Evolutionary conservation across 2,888 invertebrate genomes (phyloP).

Genomic region (Volucella zonaria): DNA sequence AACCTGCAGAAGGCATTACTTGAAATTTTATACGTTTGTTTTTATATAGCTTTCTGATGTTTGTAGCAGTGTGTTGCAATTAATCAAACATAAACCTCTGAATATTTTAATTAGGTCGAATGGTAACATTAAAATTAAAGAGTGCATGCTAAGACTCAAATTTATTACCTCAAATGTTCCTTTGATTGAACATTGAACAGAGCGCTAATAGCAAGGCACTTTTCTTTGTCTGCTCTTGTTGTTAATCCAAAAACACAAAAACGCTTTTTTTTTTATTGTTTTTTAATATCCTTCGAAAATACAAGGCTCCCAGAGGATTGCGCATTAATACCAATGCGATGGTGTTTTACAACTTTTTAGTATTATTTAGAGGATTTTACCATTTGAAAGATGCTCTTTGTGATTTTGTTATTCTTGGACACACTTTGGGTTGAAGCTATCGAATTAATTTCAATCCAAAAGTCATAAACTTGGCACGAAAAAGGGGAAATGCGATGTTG

Average conservation of each 20-base stretch:
- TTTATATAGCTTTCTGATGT: too few species aligned
- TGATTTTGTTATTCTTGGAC: too few species aligned
- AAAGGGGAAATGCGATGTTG: too few species aligned
- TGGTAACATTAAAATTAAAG: slow-evolving; percentile 2
- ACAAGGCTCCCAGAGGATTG: background rate
- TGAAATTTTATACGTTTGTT: too few species aligned
- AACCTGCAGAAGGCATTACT: background rate
- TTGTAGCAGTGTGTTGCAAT: background rate
- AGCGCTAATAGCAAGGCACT: background rate
- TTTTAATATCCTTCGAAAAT: slow-evolving; percentile 15
- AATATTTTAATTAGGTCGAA: slow-evolving; percentile 11
- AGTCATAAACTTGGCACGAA: too few species aligned
- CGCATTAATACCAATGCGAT: too few species aligned
- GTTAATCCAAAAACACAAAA: background rate
- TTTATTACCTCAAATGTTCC: slow-evolving; percentile 38
- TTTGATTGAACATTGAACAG: too few species aligned
- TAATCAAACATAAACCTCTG: background rate
- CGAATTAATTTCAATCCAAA: too few species aligned
- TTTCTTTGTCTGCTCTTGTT: background rate
- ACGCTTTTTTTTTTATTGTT: background rate
- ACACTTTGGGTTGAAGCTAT: too few species aligned
- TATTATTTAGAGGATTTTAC: too few species aligned
- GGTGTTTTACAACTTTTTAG: too few species aligned
- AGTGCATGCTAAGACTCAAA: slow-evolving; percentile 14
- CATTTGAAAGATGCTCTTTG: too few species aligned